phyloP scores from a whole-genome alignment of 2,797 vertebrate species.

The Schizothorax lantsangensis region DNA sequence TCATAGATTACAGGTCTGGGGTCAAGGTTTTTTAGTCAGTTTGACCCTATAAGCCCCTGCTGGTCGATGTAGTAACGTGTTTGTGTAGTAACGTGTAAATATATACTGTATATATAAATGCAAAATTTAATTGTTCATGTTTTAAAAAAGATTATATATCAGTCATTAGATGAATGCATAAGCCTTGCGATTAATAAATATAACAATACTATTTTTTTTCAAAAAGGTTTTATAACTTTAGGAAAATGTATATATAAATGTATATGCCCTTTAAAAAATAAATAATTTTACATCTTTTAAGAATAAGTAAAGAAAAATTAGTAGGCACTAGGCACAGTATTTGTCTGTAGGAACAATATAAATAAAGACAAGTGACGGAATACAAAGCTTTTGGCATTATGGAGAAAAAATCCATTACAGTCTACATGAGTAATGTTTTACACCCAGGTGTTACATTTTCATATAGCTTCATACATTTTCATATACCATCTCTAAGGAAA shows the following conservation, averaged over 20 bases:
- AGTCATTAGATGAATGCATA: too few relatives aligned
- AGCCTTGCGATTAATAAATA: too few relatives aligned
- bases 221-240: too few relatives aligned
- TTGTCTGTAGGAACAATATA: neutral
- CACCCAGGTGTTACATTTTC: slow-evolving; percentile 2
- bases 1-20: neutral
- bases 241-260: neutral
- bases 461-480: slow-evolving; percentile 19
- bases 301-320: neutral
- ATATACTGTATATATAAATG: too few relatives aligned
- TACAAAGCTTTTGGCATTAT: neutral
- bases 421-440: slow-evolving; percentile 11
- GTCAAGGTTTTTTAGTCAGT: neutral
- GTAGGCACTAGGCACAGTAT: neutral
- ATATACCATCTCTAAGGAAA: slow-evolving; percentile 26
- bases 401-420: slow-evolving; percentile 20
- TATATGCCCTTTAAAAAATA: neutral
- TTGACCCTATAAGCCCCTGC: neutral
- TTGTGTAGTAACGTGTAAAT: neutral
- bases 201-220: too few relatives aligned
- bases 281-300: neutral
- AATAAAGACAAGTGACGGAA: neutral
- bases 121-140: too few relatives aligned
- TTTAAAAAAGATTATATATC: too few relatives aligned
- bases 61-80: neutral